Evolutionary conservation across 2,113 vertebrate genomes (phyloP).

Genomic region (Puntigrus tetrazona): DNA sequence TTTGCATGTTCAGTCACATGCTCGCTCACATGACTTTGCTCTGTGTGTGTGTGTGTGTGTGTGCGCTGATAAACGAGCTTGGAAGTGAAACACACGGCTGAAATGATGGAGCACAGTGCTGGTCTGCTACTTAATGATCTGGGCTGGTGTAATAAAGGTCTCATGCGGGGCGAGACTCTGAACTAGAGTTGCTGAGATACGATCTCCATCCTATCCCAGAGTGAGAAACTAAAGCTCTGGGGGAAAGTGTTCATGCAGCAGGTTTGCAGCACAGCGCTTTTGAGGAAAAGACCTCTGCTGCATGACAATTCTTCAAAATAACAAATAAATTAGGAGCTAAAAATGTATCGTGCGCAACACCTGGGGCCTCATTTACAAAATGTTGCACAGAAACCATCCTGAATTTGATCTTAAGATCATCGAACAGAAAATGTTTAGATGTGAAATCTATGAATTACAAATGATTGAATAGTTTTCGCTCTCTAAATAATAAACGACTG

Average conservation of each 20-base stretch:
- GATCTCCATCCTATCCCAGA: neutral
- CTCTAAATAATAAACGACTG: too few relatives aligned
- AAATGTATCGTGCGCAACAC: neutral
- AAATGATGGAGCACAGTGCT: constrained; percentile 25
- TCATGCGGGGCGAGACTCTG: neutral
- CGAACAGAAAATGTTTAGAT: too few relatives aligned
- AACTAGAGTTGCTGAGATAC: neutral
- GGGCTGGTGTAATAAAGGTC: constrained; percentile 23
- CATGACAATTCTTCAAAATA: neutral
- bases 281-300: neutral
- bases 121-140: constrained; percentile 25
- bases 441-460: too few relatives aligned
- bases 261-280: neutral
- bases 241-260: neutral
- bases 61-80: neutral
- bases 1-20: constrained; percentile 18
- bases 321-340: neutral
- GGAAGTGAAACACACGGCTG: neutral
- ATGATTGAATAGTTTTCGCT: too few relatives aligned
- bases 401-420: too few relatives aligned
- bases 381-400: too few relatives aligned
- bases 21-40: neutral
- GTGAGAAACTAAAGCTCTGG: constrained; percentile 6
- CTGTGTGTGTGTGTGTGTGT: neutral
- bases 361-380: too few relatives aligned